Conservation (phyloP, 2,888 invertebrate genomes). For the Heliothis peltigera region DNA sequence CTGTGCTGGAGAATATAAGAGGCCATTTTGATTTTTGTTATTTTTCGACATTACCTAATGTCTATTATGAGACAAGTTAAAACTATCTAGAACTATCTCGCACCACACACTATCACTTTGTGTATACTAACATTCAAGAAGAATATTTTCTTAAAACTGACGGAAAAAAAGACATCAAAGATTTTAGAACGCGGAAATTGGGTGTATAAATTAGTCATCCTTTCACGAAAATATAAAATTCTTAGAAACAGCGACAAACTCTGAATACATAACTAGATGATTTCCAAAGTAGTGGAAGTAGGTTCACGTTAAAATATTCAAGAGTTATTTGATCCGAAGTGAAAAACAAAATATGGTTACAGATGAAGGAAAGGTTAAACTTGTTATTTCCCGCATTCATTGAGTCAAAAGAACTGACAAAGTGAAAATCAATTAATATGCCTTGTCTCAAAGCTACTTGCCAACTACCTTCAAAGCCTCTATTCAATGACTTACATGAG, state of each 20-base stretch:
- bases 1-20: background rate
- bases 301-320: slow-evolving; percentile 32
- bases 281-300: slow-evolving; percentile 11
- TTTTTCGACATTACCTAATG: too few relatives aligned
- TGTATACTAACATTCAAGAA: background rate
- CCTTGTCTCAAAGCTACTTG: too few relatives aligned
- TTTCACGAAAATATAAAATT: slow-evolving; percentile 26
- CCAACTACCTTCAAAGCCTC: background rate
- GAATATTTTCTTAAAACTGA: background rate
- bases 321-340: background rate
- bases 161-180: background rate
- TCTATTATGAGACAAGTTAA: background rate
- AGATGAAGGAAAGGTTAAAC: background rate
- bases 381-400: background rate
- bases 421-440: too few relatives aligned
- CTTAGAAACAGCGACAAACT: slow-evolving; percentile 19
- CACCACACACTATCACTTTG: too few relatives aligned
- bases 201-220: slow-evolving; percentile 20
- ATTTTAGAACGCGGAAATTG: background rate
- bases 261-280: slow-evolving; percentile 33
- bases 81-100: background rate
- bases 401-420: too few relatives aligned
- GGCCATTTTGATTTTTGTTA: too few relatives aligned
- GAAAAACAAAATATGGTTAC: background rate
- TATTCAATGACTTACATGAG: background rate